Conservation (phyloP, 2,888 invertebrate species). For the Apotomis betuletana region DNA sequence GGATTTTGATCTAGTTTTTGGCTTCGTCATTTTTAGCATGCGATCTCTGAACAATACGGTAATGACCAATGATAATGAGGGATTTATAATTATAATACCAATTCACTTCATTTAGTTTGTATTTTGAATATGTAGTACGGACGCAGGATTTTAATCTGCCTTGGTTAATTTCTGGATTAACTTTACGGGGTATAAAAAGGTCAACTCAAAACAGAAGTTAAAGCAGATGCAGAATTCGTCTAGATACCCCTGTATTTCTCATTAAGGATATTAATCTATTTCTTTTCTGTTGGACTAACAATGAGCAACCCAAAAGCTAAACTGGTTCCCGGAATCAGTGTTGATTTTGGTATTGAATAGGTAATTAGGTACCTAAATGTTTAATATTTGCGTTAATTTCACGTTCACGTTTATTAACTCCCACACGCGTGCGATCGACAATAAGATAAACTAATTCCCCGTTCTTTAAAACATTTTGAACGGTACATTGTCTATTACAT, state of each 20-base stretch:
- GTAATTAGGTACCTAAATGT: too few relatives aligned
- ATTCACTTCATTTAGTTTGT: background rate
- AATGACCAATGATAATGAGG: background rate
- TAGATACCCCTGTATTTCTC: too few relatives aligned
- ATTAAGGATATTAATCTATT: too few relatives aligned
- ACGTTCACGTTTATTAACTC: background rate
- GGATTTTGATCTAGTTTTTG: constrained; percentile 14
- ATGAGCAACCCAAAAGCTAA: too few relatives aligned
- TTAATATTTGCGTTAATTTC: background rate
- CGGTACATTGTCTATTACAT: background rate
- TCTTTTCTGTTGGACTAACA: too few relatives aligned
- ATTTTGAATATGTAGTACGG: background rate
- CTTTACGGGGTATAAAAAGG: background rate
- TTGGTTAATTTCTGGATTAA: too few relatives aligned
- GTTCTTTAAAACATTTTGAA: too few relatives aligned
- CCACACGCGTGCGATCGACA: too few relatives aligned
- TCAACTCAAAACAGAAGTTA: background rate
- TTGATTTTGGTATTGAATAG: too few relatives aligned
- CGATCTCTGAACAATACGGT: background rate
- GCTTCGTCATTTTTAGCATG: constrained; percentile 4
- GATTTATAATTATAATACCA: background rate
- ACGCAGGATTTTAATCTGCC: background rate
- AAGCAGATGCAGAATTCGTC: too few relatives aligned
- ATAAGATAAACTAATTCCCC: too few relatives aligned
- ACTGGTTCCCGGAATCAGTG: too few relatives aligned